Evolutionary conservation across 2,888 invertebrate species (phyloP), one percentile per base, ranked within the genome.

Genomic region (Anthrax anthrax): DNA sequence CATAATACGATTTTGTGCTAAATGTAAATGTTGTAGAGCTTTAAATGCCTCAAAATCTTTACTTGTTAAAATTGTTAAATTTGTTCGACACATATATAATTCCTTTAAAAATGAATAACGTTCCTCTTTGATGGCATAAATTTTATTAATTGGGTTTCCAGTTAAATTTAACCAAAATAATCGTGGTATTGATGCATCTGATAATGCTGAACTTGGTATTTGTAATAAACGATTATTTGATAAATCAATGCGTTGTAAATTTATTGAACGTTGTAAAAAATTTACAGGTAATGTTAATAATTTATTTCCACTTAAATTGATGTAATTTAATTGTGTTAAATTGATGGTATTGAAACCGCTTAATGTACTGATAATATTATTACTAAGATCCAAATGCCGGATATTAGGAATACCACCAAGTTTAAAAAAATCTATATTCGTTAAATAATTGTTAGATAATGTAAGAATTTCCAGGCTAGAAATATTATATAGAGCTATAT

Each of bases 41-140:
- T 86, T 84, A 58, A 88, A 89, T 34, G 83, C 80, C 58, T 86
- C 84, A 58, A 90, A 89, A 60, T 89, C 89, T 60, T 82, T 84
- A 54, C 84, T 84, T 0, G 86, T 86, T 42, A 90, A 76, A 52
- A 88, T 82, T 18, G 80, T 84, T 43, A 89, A 71, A 62, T 89
- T 89, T 9, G 89, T 88, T 39, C 76, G 75, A 50, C 79, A 80
- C 54, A 87, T 80, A 61, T 87, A 80, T 46, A 88, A 73, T 65
- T 88, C 85, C 63, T 86, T 81, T n/a, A 88, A 70, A n/a, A 78
- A 72, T 3, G 85, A 80, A 68, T 84, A 84, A 57, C 77, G 74
- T 57, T 81, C 79, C 37, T 78, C 76, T 59, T 80, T 74, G 56
- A 83, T 83, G 1, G 67, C 65, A 60, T 84, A 77, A 53, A 88